Evolutionary conservation across 2,797 vertebrate species (phyloP).

Genomic region (Acanthiza pusilla): DNA sequence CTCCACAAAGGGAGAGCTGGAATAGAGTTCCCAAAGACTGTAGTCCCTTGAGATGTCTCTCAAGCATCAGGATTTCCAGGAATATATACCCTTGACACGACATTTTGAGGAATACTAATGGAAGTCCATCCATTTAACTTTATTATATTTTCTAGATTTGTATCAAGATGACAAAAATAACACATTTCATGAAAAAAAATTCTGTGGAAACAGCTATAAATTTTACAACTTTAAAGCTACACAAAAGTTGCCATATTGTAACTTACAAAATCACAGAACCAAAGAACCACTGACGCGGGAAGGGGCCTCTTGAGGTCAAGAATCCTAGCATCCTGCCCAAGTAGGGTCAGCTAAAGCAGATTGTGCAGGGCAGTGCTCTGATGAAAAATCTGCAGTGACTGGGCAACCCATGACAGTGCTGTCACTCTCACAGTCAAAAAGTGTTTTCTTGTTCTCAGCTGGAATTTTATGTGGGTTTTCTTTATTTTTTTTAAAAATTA

Average conservation of each 20-base stretch:
- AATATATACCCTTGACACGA: neutral
- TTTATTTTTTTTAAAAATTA: neutral
- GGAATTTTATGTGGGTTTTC: neutral
- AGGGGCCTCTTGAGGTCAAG: neutral
- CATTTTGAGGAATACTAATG: neutral
- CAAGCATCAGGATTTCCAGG: neutral
- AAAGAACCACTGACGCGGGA: fast-evolving
- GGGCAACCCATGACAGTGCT: fast-evolving
- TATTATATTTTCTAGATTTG: neutral
- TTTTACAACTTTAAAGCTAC: neutral
- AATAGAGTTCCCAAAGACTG: neutral
- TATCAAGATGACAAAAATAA: neutral
- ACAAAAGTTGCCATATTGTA: neutral
- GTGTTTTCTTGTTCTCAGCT: neutral
- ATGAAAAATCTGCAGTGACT: neutral
- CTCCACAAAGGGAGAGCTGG: neutral
- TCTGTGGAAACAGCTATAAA: neutral
- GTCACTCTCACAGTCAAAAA: neutral
- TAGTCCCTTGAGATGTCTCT: neutral
- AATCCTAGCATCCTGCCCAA: neutral
- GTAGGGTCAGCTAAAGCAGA: neutral
- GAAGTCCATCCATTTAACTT: neutral
- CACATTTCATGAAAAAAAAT: neutral
- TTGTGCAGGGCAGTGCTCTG: neutral
- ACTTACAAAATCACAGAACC: neutral